Evolutionary conservation across 2,797 vertebrate genomes (phyloP).

Genomic region (Anguilla pacifica): DNA sequence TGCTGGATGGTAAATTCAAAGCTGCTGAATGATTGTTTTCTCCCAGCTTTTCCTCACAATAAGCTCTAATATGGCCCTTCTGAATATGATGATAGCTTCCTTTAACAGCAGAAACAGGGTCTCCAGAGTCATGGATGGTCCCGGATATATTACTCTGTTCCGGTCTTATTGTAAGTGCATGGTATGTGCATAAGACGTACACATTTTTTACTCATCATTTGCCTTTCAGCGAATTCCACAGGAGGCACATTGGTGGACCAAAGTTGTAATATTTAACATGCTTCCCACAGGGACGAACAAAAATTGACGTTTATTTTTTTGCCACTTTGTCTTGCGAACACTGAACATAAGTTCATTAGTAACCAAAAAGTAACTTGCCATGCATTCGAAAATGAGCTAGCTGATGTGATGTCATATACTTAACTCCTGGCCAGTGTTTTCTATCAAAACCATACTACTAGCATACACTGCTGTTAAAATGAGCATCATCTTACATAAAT

Average conservation of each 20-base stretch:
- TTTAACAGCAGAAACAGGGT: slow-evolving; percentile 51
- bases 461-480: no score
- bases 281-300: background rate
- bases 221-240: slow-evolving; percentile 60
- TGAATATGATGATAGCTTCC: slow-evolving; percentile 73
- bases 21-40: background rate
- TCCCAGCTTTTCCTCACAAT: slow-evolving; percentile 64
- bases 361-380: no score
- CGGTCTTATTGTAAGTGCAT: slow-evolving; percentile 76
- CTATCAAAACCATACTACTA: no score
- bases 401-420: no score
- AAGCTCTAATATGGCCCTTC: slow-evolving; percentile 72
- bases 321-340: no score
- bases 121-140: slow-evolving; percentile 78
- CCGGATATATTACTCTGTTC: slow-evolving; percentile 77
- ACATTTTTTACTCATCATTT: slow-evolving; percentile 65
- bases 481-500: no score
- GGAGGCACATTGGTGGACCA: slow-evolving; percentile 30
- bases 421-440: no score
- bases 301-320: background rate
- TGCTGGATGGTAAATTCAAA: background rate
- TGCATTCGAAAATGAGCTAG: no score
- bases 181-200: slow-evolving; percentile 72
- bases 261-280: background rate
- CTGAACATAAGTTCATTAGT: no score